Evolutionary conservation across 2,113 vertebrate genomes (phyloP).

Genomic region (Orthonyx spaldingii): DNA sequence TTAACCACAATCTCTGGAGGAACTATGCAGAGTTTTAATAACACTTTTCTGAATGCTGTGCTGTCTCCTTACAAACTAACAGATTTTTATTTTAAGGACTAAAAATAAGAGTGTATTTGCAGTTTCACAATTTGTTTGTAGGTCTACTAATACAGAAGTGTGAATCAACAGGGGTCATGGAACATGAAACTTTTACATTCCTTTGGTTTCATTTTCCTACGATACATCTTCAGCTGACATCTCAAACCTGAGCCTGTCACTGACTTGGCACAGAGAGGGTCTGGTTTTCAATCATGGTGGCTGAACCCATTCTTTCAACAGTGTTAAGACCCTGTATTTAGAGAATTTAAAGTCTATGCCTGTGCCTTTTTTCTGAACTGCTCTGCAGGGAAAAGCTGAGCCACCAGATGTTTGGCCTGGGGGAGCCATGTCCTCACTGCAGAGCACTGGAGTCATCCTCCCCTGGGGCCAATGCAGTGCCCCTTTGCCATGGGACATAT

Average conservation of each 20-base stretch:
- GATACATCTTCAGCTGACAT: neutral
- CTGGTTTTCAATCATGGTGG: neutral
- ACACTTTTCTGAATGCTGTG: neutral
- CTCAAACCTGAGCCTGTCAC: neutral
- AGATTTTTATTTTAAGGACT: neutral
- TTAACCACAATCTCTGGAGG: slow-evolving; percentile 21
- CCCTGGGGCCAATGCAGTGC: neutral
- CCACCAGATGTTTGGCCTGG: neutral
- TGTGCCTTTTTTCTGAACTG: neutral
- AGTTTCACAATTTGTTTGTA: neutral
- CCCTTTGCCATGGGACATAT: neutral
- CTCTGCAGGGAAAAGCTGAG: neutral
- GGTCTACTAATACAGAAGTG: neutral
- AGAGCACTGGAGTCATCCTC: neutral
- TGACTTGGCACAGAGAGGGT: neutral
- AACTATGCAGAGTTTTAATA: neutral
- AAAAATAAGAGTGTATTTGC: neutral
- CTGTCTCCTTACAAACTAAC: slow-evolving; percentile 29
- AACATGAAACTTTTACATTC: neutral
- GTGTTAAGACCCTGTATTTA: neutral
- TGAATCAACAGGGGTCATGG: neutral
- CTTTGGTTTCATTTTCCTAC: neutral
- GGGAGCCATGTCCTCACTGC: fast-evolving
- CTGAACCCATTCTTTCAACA: neutral
- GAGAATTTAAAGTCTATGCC: neutral